Evolutionary conservation across 2,888 invertebrate genomes (phyloP).

Genomic region (Notodonta ziczac): DNA sequence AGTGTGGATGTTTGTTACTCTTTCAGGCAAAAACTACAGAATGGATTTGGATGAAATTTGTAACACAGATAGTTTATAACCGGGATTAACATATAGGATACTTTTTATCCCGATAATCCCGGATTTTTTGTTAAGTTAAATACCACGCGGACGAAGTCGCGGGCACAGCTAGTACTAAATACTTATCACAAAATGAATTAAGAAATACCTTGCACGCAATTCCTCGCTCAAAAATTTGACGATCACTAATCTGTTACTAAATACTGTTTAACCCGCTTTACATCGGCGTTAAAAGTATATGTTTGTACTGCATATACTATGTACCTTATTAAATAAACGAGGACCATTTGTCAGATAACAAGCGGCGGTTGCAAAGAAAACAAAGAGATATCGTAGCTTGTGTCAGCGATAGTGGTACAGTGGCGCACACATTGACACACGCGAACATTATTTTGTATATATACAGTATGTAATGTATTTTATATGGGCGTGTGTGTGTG

Average conservation of each 20-base stretch:
- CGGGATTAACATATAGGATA: no score
- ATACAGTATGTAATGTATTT: slow-evolving; percentile 9
- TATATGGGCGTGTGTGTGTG: slow-evolving; percentile 30
- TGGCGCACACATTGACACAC: slow-evolving; percentile 24
- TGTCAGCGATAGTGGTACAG: slow-evolving; percentile 47
- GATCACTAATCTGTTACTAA: no score
- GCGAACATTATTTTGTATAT: slow-evolving; percentile 13
- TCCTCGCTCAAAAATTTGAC: neutral
- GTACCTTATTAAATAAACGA: slow-evolving; percentile 63
- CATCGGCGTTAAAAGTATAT: slow-evolving; percentile 29
- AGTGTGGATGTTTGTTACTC: no score
- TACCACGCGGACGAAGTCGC: no score
- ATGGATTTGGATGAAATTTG: no score
- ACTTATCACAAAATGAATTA: neutral
- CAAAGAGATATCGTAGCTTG: slow-evolving; percentile 65
- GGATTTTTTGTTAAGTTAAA: no score
- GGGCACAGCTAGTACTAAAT: no score
- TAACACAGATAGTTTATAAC: no score
- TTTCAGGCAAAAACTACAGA: no score
- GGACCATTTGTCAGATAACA: slow-evolving; percentile 60
- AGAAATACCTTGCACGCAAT: no score
- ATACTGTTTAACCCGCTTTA: neutral
- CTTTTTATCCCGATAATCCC: no score
- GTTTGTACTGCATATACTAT: slow-evolving; percentile 4
- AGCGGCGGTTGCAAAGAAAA: slow-evolving; percentile 67